phyloP scores from a whole-genome alignment of 2,113 vertebrate species.

The Stegastes partitus region DNA sequence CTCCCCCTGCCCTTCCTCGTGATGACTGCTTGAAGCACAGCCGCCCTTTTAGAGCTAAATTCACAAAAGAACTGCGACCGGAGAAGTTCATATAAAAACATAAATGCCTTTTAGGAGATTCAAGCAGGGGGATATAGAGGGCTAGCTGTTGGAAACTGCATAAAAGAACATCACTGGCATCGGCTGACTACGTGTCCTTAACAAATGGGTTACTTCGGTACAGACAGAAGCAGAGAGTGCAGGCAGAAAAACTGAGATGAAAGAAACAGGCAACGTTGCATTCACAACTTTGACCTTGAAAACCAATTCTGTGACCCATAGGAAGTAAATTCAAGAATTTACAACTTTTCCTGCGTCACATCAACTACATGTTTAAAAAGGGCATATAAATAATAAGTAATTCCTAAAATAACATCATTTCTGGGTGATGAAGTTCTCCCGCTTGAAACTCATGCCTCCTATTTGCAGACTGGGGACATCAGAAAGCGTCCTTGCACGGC shows the following conservation, averaged over 20 bases:
- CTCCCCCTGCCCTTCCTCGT: constrained; percentile 13
- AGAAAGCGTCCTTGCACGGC: not conserved
- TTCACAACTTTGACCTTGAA: too few relatives aligned
- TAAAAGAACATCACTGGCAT: not conserved
- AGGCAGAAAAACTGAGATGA: too few relatives aligned
- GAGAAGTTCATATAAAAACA: not conserved
- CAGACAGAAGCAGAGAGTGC: too few relatives aligned
- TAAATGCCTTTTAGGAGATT: not conserved
- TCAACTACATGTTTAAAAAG: too few relatives aligned
- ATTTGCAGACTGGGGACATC: not conserved
- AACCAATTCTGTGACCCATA: too few relatives aligned
- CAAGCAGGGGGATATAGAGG: not conserved
- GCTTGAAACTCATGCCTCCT: not conserved
- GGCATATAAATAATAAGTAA: too few relatives aligned
- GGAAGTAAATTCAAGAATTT: too few relatives aligned
- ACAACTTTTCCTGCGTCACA: too few relatives aligned
- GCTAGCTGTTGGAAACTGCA: not conserved
- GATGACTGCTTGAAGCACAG: constrained; percentile 37
- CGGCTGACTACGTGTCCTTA: too few relatives aligned
- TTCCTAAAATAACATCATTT: too few relatives aligned
- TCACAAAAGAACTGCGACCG: constrained; percentile 22
- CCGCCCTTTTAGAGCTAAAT: constrained; percentile 11
- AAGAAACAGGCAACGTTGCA: too few relatives aligned
- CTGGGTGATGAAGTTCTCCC: not conserved
- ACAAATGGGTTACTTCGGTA: too few relatives aligned